These are phyloP conservation scores for Drosophila stalkeri DNA, from an alignment of 2,888 invertebrate species.

Conservation along the genomic window DNA sequence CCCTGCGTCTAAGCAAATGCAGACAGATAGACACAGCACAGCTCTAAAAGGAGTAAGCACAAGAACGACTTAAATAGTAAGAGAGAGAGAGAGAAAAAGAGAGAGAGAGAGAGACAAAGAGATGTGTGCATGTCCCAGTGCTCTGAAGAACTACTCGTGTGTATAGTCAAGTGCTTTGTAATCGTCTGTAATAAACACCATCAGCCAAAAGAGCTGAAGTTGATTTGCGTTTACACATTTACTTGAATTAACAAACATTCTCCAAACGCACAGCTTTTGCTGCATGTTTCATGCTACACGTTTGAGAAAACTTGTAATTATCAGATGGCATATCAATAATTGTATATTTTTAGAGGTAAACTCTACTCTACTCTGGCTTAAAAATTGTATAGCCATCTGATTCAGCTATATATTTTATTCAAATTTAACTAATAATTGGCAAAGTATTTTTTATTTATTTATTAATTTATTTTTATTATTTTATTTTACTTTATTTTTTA, in stretches of 20 bases:
- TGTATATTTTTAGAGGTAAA: too few species aligned
- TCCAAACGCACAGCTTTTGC: neutral
- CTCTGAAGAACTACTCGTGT: conserved; percentile 32
- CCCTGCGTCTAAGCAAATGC: conserved; percentile 54
- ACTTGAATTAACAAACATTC: conserved; percentile 3
- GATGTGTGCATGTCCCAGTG: conserved; percentile 19
- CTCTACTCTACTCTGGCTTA: too few species aligned
- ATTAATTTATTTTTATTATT: too few species aligned
- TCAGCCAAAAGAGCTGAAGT: conserved; percentile 34
- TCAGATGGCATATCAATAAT: neutral
- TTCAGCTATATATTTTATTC: too few species aligned
- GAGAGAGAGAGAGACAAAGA: neutral
- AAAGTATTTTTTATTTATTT: neutral
- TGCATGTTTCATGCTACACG: neutral
- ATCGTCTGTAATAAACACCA: conserved; percentile 73
- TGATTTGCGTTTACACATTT: conserved; percentile 35
- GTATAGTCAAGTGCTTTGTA: conserved; percentile 60
- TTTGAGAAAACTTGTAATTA: neutral
- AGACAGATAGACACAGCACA: conserved; percentile 21
- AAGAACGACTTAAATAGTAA: neutral
- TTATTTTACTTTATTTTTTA: too few species aligned
- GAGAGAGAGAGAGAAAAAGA: neutral
- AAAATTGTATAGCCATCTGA: too few species aligned
- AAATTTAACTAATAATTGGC: neutral
- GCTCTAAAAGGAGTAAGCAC: conserved; percentile 3